A percentile compares a stretch with the other conserved stretches of the same genome.
Evolutionary conservation across 2,797 vertebrate genomes (phyloP).

Genomic region (Lycodopsis pacificus): DNA sequence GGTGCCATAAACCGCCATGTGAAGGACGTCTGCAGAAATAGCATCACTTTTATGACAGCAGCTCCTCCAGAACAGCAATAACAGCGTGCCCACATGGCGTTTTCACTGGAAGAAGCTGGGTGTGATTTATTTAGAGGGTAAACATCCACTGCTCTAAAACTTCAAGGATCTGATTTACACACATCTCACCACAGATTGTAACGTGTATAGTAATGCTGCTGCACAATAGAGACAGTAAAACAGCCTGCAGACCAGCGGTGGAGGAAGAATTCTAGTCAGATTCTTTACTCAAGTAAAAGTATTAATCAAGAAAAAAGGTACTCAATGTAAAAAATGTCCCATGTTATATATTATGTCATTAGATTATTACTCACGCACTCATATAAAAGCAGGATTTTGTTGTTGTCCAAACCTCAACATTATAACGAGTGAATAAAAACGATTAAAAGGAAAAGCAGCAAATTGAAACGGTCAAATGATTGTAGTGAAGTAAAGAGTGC

Average conservation of each 20-base stretch:
- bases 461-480: background rate
- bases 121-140: constrained; percentile 76
- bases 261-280: too few relatives aligned
- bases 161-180: constrained; percentile 77
- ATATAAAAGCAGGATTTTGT: background rate
- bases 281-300: background rate
- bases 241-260: background rate
- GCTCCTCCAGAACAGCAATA: constrained; percentile 43
- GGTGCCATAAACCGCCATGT: constrained; percentile 72
- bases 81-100: constrained; percentile 53
- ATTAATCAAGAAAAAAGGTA: background rate
- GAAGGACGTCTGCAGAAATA: constrained; percentile 76
- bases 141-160: constrained; percentile 58
- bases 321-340: background rate
- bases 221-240: background rate
- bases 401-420: background rate
- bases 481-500: rapidly evolving
- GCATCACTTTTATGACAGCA: constrained; percentile 73
- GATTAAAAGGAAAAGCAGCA: background rate
- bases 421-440: background rate
- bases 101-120: constrained; percentile 66
- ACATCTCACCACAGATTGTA: constrained; percentile 64
- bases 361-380: background rate
- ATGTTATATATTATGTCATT: background rate
- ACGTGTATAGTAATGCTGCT: background rate